These are phyloP conservation scores for Lissonota sp. DNA, from an alignment of 2,888 invertebrate species.

Conservation along the genomic window DNA sequence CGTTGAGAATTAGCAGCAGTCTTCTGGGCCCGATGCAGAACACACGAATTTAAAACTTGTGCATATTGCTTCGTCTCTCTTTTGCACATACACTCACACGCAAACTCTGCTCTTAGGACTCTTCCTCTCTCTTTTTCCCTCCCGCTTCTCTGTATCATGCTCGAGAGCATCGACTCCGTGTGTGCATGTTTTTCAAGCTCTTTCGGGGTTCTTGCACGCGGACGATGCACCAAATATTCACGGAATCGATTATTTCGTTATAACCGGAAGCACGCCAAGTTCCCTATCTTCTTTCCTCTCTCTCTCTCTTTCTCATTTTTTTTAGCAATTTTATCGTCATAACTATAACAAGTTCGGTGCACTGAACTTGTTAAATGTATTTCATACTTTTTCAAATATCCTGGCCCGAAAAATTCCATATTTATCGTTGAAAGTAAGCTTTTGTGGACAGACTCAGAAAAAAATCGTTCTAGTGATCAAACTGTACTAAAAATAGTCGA, in stretches of 20 bases:
- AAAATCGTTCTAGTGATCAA: too few species aligned
- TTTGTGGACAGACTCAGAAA: too few species aligned
- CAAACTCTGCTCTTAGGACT: not conserved
- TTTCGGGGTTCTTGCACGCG: conserved; percentile 47
- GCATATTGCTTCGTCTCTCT: not conserved
- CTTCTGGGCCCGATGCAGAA: conserved; percentile 53
- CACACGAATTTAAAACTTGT: conserved; percentile 48
- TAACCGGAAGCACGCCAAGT: conserved; percentile 56
- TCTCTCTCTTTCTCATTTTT: conserved; percentile 4
- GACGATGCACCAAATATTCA: conserved; percentile 63
- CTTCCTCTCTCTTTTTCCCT: conserved; percentile 10
- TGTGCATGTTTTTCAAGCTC: conserved; percentile 45
- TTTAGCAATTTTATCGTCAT: not conserved
- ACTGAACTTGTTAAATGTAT: not conserved
- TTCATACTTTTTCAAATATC: too few species aligned
- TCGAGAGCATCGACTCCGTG: conserved; percentile 61
- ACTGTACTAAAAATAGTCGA: too few species aligned
- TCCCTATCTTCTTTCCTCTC: conserved; percentile 2
- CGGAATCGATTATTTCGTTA: conserved; percentile 62
- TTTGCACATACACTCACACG: conserved; percentile 8
- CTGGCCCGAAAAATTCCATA: not conserved
- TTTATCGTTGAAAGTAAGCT: not conserved
- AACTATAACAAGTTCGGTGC: conserved; percentile 17
- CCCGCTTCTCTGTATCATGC: conserved; percentile 45
- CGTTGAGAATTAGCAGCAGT: conserved; percentile 70